A percentile compares a stretch with the other conserved stretches of the same genome.
Conservation (phyloP, 2,888 invertebrate species). For the Zygaena filipendulae region DNA sequence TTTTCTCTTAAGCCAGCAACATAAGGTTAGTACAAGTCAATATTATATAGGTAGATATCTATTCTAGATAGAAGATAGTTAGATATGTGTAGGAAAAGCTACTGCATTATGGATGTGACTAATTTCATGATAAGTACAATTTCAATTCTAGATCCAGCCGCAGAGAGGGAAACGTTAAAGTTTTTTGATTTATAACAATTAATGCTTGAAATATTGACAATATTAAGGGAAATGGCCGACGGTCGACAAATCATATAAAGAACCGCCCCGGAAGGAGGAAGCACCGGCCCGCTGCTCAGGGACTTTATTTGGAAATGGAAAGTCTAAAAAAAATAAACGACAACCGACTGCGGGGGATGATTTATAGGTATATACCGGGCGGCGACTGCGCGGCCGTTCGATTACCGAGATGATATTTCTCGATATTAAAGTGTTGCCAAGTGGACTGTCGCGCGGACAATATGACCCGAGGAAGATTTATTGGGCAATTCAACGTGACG, state of each 20-base stretch:
- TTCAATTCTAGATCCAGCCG: slow-evolving; percentile 43
- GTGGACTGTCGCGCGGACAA: slow-evolving; percentile 64
- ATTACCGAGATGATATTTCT: slow-evolving; percentile 67
- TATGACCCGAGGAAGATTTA: slow-evolving; percentile 68
- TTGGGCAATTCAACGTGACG: slow-evolving; percentile 59
- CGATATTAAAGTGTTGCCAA: slow-evolving; percentile 68
- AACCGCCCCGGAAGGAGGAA: slow-evolving; percentile 67
- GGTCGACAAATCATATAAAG: slow-evolving; percentile 63
- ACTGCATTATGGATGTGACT: slow-evolving; percentile 27
- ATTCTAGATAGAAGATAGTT: too few species aligned
- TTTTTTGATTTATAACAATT: slow-evolving; percentile 67
- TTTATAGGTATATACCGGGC: slow-evolving; percentile 62
- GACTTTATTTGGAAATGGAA: slow-evolving; percentile 69
- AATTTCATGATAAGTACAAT: slow-evolving; percentile 50
- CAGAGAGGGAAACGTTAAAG: slow-evolving; percentile 44
- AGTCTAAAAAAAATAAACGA: slow-evolving; percentile 67
- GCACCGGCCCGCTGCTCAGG: slow-evolving; percentile 60
- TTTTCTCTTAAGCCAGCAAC: too few species aligned
- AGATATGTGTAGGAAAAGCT: too few species aligned
- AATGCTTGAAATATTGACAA: slow-evolving; percentile 68
- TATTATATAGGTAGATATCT: too few species aligned
- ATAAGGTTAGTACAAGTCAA: slow-evolving; percentile 21
- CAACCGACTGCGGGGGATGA: slow-evolving; percentile 51
- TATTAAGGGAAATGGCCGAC: slow-evolving; percentile 65
- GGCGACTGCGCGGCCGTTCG: slow-evolving; percentile 52